These are phyloP conservation scores for Temnothorax ravouxi DNA, from an alignment of 2,888 invertebrate genomes.

Conservation along the genomic window DNA sequence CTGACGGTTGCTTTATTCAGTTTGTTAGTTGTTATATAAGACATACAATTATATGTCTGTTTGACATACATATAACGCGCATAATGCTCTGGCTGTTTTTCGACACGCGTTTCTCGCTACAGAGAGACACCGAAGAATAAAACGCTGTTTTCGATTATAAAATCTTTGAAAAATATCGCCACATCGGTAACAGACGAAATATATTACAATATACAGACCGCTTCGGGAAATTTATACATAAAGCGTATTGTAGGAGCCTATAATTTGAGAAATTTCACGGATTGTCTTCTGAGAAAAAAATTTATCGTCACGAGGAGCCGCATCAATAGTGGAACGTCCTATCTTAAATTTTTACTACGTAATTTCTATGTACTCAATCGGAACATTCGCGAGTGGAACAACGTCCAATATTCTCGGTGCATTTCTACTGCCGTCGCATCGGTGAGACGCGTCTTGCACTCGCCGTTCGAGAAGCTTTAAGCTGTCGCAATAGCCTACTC, in stretches of 20 bases:
- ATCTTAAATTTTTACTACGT: background rate
- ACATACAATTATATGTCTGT: conserved; percentile 48
- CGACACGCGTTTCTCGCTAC: conserved; percentile 23
- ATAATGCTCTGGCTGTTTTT: conserved; percentile 28
- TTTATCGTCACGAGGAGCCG: background rate
- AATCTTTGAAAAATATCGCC: conserved; percentile 16
- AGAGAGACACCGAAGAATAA: conserved; percentile 1
- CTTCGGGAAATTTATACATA: background rate
- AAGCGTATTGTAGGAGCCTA: background rate
- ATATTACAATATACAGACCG: background rate
- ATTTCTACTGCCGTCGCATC: background rate
- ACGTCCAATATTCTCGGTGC: background rate
- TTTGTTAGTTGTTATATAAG: conserved; percentile 46
- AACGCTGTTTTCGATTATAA: conserved; percentile 1
- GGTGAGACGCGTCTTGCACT: background rate
- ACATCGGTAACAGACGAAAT: conserved; percentile 1
- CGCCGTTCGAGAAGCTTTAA: conserved; percentile 39
- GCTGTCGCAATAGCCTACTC: conserved; percentile 42
- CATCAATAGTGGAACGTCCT: background rate
- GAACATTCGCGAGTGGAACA: background rate
- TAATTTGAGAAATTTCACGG: conserved; percentile 3
- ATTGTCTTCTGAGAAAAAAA: background rate
- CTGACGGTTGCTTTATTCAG: conserved; percentile 15
- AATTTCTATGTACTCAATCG: background rate
- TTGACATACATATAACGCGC: conserved; percentile 20